A percentile compares a stretch with the other conserved stretches of the same genome.
phyloP scores from a whole-genome alignment of 2,888 invertebrate species.

The Operophtera brumata region DNA sequence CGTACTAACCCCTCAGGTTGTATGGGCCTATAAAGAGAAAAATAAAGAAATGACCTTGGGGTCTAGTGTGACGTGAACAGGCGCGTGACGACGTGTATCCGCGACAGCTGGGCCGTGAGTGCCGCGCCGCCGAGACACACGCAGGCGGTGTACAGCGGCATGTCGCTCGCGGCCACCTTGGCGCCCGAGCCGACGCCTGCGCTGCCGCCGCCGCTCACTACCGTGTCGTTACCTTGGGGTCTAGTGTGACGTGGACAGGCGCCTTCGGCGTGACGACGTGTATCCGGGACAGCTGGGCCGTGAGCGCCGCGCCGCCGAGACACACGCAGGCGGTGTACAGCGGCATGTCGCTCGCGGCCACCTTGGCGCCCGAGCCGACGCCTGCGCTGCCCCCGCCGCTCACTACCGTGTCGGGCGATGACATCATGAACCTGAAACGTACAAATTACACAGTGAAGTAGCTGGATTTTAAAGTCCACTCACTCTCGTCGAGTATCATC shows the following conservation, averaged over 20 bases:
- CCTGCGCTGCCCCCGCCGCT: slow-evolving; percentile 88
- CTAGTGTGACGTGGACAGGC: slow-evolving; percentile 92
- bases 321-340: slow-evolving; percentile 47
- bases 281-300: slow-evolving; percentile 54
- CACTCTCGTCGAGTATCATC: no score
- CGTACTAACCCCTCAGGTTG: no score
- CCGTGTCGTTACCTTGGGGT: slow-evolving; percentile 83
- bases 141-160: slow-evolving; percentile 72
- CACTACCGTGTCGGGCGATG: slow-evolving; percentile 90
- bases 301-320: slow-evolving; percentile 43
- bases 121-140: slow-evolving; percentile 48
- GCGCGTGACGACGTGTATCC: slow-evolving; percentile 92
- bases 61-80: slow-evolving; percentile 92
- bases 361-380: slow-evolving; percentile 89
- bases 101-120: slow-evolving; percentile 51
- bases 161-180: slow-evolving; percentile 91
- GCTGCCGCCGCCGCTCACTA: slow-evolving; percentile 87
- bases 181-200: slow-evolving; percentile 90
- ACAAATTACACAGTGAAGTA: no score
- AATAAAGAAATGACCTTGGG: no score
- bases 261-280: slow-evolving; percentile 89
- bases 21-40: no score
- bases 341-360: slow-evolving; percentile 91
- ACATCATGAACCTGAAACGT: slow-evolving; percentile 84
- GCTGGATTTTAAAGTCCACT: no score